Base-by-base conservation (phyloP, 2,888 invertebrate species). In the Lasioglossum pauxillum region DNA sequence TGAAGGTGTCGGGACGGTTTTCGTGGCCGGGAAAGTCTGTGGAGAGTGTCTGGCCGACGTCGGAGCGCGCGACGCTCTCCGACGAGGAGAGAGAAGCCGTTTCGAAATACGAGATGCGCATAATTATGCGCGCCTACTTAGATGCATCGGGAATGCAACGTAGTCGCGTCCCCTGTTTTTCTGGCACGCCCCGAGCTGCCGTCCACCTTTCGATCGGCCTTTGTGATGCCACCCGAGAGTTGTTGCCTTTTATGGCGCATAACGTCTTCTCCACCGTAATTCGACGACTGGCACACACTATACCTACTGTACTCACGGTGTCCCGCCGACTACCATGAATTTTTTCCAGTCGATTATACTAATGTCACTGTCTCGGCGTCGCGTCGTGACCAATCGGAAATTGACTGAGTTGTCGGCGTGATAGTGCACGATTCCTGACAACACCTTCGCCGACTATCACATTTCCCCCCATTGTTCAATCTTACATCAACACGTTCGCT, bases 121-220 rank as follows among this genome's bases (percentile, higher is more conserved):
- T 91, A 91, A 91, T 91, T 90, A 91, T 90, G 80, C 90, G 85
- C 90, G 90, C 91, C 91, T 91, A 91, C 91, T 91, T 90, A 88
- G 80, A 80, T 90, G 90, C 91, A 91, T 90, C 86, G 89, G 73
- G 90, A 91, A 91, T 91, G 91, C 89, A 91, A 78, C 88, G 85
- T 80, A 80, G 84, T 79, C 83, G 84, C 83, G 84, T 79, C 83
- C 86, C 38, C 81, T 78, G 84, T 84, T 89, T 90, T 90, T 90
- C 90, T 90, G 90, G 83, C 90, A 90, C 90, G 88, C 89, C 90
- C 85, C 79, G 84, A 46, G 64, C 75, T 73, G 83, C 67, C 71
- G 53, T 83, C 82, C 77, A 80, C 85, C 89, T 88, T 82, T 80
- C 86, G 86, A 82, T 85, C 84, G 79, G 80, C 82, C 84, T 86